Base-by-base conservation (phyloP, 30 jellyfish, hydroid and myxozoan genomes). In the Pelagia noctiluca region DNA sequence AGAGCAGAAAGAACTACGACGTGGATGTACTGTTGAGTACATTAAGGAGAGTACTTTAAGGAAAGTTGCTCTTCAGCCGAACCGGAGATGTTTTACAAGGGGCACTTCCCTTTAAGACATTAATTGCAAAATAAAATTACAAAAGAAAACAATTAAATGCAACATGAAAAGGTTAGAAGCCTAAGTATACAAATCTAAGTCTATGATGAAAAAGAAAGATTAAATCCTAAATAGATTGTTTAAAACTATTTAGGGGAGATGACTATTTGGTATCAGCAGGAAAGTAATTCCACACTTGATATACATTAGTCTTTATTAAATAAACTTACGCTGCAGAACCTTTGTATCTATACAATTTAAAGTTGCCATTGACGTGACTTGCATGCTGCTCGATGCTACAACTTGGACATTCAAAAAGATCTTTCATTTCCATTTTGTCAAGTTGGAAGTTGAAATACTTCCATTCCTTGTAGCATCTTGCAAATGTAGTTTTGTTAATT, bases 391-490 rank as follows among this genome's bases (percentile, higher is more conserved):
- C 61, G 29, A 78, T 63, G 35, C 63, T 71, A 52, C 89, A 78
- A 50, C 82, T 31, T 1, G 89, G 89, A 42, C 89, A 78, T 71
- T 78, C 82, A 37, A 57, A 30, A 13, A 36, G 31, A 42, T 74
- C 34, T 63, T 78, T 78, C 69, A 36, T 50, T 61, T 78, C 50
- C 53, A 78, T 78, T 10, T 57, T 37, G 0, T 78, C 89, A n/a
- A 32, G 26, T 63, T 63, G 42, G 34, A 22, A 11, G 18, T 31
- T 24, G 47, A 65, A 78, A 50, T 26, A 78, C 34, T 63, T 57
- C 83, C 89, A 78, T 53, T 78, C 83, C 49, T 78, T 78, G 82
- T n/a, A 78, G 67, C 87, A 75, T 57, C 26, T 75, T 54, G 87
- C 67, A 54, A 75, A 75, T 18, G 87, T 26, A 37, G 62, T 75